Evolutionary conservation across 1,140 invertebrate genomes (phyloP), one percentile per base, ranked within the genome.

Genomic region (Sarcophaga peregrina): DNA sequence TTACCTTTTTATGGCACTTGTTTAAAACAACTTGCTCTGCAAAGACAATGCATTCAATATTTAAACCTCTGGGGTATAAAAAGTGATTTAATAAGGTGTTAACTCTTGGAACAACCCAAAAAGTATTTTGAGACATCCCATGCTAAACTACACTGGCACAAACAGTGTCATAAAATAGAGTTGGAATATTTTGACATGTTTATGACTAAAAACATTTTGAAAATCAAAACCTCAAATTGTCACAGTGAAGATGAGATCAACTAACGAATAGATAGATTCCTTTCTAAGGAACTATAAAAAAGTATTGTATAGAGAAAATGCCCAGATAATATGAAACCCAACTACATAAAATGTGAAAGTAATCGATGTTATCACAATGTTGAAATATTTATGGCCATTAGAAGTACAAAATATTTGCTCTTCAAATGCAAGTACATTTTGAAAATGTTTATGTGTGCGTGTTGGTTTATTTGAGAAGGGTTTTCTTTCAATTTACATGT

Each of bases 171-270:
- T 68, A 68, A 68, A 68, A 68, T 20, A 68, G 20, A 68, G 17
- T 20, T 68, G n/a, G 8, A 20, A 25, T 68, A 68, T 68, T 68
- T 68, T 68, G 62, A 68, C 62, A 68, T 68, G 9, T 68, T 68
- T 68, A 68, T 68, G 62, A 68, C n/a, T 25, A 20, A 37, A 37
- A 20, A 68, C 62, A 68, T 68, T 37, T 20, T 68, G 62, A 68
- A 68, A 68, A 68, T 68, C n/a, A 68, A 68, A 68, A 68, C 62
- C 62, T 68, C 62, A 68, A 68, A 68, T 68, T 68, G 62, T 68
- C 62, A 68, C n/a, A 25, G 20, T 68, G n/a, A 20, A 68, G 62
- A 20, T 20, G 15, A 52, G 50, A 9, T 5, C 13, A 13, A 52
- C 15, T 15, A 62, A 62, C 10, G 20, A 68, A 37, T 37, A 37